Evolutionary conservation across 2,797 vertebrate species (phyloP).

Genomic region (Gymnothorax javanicus): DNA sequence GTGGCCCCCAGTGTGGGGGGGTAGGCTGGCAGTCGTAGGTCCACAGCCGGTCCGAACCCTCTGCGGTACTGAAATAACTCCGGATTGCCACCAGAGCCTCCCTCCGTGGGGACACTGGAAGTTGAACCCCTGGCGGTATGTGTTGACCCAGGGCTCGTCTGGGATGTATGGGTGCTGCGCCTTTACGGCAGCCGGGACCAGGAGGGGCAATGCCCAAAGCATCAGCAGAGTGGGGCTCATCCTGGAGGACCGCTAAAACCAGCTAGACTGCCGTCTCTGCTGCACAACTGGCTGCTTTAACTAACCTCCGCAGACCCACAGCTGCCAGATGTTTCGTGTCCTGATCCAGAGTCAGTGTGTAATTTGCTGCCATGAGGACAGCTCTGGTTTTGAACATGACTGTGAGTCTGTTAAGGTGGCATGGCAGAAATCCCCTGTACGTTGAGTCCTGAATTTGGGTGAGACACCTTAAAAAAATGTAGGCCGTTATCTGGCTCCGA

Average conservation of each 20-base stretch:
- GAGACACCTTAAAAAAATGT: constrained; percentile 61
- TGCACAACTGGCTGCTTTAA: no score
- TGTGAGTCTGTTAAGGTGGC: constrained; percentile 80
- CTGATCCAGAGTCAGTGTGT: constrained; percentile 78
- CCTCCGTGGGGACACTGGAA: constrained; percentile 92
- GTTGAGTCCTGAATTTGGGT: background rate
- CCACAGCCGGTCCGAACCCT: constrained; percentile 91
- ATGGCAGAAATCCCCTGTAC: constrained; percentile 31
- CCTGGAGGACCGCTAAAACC: constrained; percentile 55
- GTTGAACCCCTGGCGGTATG: constrained; percentile 91
- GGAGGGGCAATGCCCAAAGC: constrained; percentile 65
- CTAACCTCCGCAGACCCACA: constrained; percentile 57
- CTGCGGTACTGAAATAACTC: constrained; percentile 85
- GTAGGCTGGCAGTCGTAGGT: constrained; percentile 90
- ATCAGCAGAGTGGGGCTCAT: constrained; percentile 77
- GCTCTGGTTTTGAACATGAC: constrained; percentile 55
- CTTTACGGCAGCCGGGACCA: constrained; percentile 43
- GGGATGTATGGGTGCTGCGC: constrained; percentile 68
- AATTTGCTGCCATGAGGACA: constrained; percentile 69
- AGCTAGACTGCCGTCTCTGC: background rate
- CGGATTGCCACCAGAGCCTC: constrained; percentile 86
- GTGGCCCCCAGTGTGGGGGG: constrained; percentile 80
- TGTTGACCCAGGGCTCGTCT: constrained; percentile 86
- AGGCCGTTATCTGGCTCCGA: background rate
- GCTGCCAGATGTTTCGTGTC: constrained; percentile 86